Percentiles rank a stretch among this genome's conserved stretches.
These are phyloP conservation scores for Piaya cayana DNA, from an alignment of 2,113 vertebrate genomes.

Conservation along the genomic window DNA sequence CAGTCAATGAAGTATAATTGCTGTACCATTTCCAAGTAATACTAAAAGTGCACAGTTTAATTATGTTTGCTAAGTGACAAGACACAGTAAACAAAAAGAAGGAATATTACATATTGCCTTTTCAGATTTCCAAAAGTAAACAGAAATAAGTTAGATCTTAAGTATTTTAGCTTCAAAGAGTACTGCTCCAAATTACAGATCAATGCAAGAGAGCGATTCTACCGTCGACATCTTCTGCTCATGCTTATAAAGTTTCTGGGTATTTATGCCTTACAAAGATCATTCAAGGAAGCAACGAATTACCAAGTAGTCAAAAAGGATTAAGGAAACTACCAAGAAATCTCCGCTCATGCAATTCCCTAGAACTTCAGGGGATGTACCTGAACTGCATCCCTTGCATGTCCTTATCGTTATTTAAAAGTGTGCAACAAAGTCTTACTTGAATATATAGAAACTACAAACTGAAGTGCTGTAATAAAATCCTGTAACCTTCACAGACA, in stretches of 20 bases:
- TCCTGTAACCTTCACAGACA: not conserved
- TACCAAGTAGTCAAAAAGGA: not conserved
- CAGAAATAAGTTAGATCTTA: not conserved
- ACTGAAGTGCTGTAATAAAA: not conserved
- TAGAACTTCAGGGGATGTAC: not conserved
- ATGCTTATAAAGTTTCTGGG: not conserved
- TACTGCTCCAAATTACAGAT: not conserved
- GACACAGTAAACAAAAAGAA: not conserved
- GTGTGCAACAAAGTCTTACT: too few species aligned
- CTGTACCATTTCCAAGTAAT: not conserved
- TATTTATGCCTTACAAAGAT: not conserved
- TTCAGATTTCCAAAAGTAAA: not conserved
- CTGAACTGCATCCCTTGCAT: too few species aligned
- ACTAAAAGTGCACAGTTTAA: not conserved
- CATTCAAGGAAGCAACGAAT: not conserved
- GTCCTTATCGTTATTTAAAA: too few species aligned
- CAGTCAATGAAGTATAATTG: not conserved
- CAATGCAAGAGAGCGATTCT: not conserved
- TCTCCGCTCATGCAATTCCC: not conserved
- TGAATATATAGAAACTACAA: too few species aligned
- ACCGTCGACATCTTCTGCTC: not conserved
- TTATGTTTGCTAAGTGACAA: not conserved
- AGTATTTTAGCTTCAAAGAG: not conserved
- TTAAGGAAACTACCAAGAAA: not conserved
- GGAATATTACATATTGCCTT: not conserved